phyloP scores from a whole-genome alignment of 2,113 vertebrate genomes.

The Nanorana parkeri region DNA sequence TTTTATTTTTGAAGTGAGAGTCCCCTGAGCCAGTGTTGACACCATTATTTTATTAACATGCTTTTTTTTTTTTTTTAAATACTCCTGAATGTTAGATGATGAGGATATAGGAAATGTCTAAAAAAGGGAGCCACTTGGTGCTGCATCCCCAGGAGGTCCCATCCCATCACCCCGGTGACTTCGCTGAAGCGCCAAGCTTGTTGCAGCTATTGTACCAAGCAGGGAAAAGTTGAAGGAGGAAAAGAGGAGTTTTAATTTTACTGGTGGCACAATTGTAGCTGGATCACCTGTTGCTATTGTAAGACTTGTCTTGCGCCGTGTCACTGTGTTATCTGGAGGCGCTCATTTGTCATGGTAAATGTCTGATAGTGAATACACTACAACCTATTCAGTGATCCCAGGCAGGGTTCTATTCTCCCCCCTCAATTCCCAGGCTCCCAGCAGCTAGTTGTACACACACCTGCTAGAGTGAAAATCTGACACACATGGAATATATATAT shows the following conservation, averaged over 20 bases:
- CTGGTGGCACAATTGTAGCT: background rate
- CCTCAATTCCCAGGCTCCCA: constrained; percentile 36
- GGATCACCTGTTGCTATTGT: constrained; percentile 46
- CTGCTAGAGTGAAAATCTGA: too few species aligned
- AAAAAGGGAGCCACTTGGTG: background rate
- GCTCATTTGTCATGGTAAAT: constrained; percentile 67
- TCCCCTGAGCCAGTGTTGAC: too few species aligned
- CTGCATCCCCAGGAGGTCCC: background rate
- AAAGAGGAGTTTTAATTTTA: background rate
- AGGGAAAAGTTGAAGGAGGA: background rate
- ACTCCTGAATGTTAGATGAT: too few species aligned
- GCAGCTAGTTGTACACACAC: constrained; percentile 21
- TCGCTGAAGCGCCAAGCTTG: background rate
- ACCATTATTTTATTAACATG: too few species aligned
- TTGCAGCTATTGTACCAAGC: background rate
- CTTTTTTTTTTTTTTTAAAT: too few species aligned
- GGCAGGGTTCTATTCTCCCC: constrained; percentile 50
- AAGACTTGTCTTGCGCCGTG: constrained; percentile 11
- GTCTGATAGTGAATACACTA: constrained; percentile 65
- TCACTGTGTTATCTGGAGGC: constrained; percentile 53
- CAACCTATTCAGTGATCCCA: constrained; percentile 54
- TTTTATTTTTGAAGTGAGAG: too few species aligned
- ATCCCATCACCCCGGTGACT: background rate
- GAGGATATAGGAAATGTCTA: background rate
- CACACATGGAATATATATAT: too few species aligned